A percentile compares a stretch with the other conserved stretches of the same genome.
Evolutionary conservation across 2,888 invertebrate genomes (phyloP).

Genomic region (Saturnia pavonia): DNA sequence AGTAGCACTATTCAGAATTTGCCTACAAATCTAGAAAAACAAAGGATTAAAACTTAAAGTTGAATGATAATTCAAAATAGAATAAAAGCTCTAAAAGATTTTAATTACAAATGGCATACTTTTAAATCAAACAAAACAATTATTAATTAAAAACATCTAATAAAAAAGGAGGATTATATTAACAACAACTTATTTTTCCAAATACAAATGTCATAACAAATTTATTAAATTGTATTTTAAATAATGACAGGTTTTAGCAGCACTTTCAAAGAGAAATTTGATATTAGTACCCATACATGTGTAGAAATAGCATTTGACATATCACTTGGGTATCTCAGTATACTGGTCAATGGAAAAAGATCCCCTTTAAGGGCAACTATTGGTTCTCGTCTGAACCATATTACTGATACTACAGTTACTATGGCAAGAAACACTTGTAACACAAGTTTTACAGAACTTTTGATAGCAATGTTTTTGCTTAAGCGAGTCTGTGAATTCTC

Average conservation of each 20-base stretch:
- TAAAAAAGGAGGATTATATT: neutral
- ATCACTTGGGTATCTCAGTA: conserved; percentile 69
- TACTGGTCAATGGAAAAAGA: conserved; percentile 64
- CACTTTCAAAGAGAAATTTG: conserved; percentile 68
- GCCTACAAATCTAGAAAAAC: neutral
- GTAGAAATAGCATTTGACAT: conserved; percentile 71
- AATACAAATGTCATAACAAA: neutral
- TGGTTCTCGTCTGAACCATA: conserved; percentile 71
- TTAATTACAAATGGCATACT: no score
- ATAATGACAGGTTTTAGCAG: conserved; percentile 55
- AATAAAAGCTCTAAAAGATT: no score
- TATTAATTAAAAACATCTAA: neutral
- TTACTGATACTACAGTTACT: conserved; percentile 59
- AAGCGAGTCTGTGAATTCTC: conserved; percentile 63
- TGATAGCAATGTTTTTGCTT: conserved; percentile 64
- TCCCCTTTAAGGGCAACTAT: conserved; percentile 66
- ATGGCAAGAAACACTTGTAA: conserved; percentile 60
- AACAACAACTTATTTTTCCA: neutral
- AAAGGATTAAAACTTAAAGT: no score
- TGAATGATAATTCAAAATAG: no score
- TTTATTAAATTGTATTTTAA: conserved; percentile 11
- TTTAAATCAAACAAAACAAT: no score
- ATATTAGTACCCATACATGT: conserved; percentile 73
- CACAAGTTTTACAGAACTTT: conserved; percentile 59
- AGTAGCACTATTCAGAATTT: no score